Base-by-base conservation (phyloP, 2,888 invertebrate genomes). In the Lycocerus yunnanus region DNA sequence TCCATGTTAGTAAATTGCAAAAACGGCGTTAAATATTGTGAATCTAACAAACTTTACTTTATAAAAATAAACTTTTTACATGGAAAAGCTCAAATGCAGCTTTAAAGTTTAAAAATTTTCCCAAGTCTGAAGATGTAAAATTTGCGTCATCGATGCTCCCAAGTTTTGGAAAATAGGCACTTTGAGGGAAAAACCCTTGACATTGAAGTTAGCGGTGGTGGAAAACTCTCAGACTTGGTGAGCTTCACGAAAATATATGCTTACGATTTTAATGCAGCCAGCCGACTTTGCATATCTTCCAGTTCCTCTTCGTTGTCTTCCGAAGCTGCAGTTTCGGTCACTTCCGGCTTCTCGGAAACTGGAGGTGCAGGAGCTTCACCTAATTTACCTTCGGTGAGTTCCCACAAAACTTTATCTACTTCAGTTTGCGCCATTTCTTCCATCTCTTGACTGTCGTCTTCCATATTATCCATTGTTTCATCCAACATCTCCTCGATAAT, bases 401-500 rank as follows among this genome's bases (percentile, higher is more conserved):
- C 96, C 94, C 95, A 97, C 6, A 97, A 88, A 5, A 94, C 87
- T 81, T 87, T 87, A 79, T 87, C 87, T 66, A 87, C 94, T 89
- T 98, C 98, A 78, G 92, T 92, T 86, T 98, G 96, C 5, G 97
- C 98, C 81, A 95, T 97, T 82, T 98, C 98, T 84, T 99, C 99
- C 90, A 98, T 91, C 84, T 98, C 97, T 82, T 98, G 97, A 6
- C 95, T 93, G 85, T 97, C 97, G 85, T 97, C 97, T 82, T 97
- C 97, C 78, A 98, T 92, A 4, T 92, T 90, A 77, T 98, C 97
- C 93, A 99, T 94, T 24, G 98, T 97, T 85, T 99, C 99, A 79
- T 99, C 98, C 60, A 99, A 89, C 98, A 99, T 98, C 88, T 99
- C 99, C 86, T 99, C 99, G 70, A 99, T 97, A 75, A 99, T 98